Conservation (phyloP, 2,888 invertebrate species). For the Lathronympha strigana region DNA sequence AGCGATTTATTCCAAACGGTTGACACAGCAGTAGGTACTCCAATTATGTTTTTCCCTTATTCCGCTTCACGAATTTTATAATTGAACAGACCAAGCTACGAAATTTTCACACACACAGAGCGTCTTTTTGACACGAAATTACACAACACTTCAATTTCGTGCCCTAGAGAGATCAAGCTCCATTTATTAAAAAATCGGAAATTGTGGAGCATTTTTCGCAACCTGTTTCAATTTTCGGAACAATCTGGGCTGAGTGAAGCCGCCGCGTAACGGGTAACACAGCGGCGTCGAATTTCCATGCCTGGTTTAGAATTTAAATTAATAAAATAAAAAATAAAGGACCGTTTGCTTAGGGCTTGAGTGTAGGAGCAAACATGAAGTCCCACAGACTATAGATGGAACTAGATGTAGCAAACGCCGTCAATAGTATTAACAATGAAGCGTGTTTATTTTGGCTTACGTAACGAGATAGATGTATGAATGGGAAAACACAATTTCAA, state of each 20-base stretch:
- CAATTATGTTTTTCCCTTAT: constrained; percentile 24
- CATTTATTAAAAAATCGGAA: constrained; percentile 26
- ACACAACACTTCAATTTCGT: neutral
- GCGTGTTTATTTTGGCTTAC: no score
- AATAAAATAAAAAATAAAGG: constrained; percentile 16
- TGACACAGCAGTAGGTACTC: constrained; percentile 19
- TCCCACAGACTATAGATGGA: no score
- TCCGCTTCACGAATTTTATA: constrained; percentile 35
- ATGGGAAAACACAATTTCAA: no score
- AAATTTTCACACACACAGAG: constrained; percentile 16
- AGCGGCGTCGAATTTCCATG: constrained; percentile 8
- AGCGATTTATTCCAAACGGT: constrained; percentile 33
- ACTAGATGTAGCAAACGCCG: no score
- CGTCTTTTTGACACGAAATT: constrained; percentile 21
- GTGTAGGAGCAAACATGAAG: constrained; percentile 14
- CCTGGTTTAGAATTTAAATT: neutral
- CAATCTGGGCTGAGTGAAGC: constrained; percentile 1
- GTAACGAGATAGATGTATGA: no score
- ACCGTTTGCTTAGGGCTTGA: constrained; percentile 18
- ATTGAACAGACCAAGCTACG: constrained; percentile 36
- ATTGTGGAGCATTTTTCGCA: constrained; percentile 11
- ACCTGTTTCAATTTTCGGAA: constrained; percentile 16
- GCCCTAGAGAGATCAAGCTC: neutral
- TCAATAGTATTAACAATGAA: no score
- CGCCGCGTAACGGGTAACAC: constrained; percentile 2